Evolutionary conservation across 1,140 invertebrate genomes (phyloP).

Genomic region (Sycobia sp.): DNA sequence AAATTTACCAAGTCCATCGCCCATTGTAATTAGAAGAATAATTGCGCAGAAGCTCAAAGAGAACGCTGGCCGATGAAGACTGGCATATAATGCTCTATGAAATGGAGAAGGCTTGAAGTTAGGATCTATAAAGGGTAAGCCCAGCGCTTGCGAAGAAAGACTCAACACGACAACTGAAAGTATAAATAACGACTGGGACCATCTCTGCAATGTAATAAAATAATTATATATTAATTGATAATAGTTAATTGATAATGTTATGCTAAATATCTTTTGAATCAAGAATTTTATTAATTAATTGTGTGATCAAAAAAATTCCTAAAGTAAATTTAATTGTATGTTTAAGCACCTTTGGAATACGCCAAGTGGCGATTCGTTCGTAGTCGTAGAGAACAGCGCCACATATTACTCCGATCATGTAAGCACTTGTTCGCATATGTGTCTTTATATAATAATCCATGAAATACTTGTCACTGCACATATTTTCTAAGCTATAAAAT

Average conservation of each 20-base stretch:
- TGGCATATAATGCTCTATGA: slow-evolving; percentile 30
- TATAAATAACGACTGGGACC: slow-evolving; percentile 22
- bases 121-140: slow-evolving; percentile 21
- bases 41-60: slow-evolving; percentile 26
- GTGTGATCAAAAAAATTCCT: too few species aligned
- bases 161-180: slow-evolving; percentile 19
- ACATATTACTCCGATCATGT: slow-evolving; percentile 47
- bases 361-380: slow-evolving; percentile 42
- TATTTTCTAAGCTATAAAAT: slow-evolving; percentile 36
- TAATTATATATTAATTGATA: background rate
- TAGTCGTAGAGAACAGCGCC: slow-evolving; percentile 51
- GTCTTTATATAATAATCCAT: slow-evolving; percentile 48
- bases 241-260: background rate
- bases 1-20: slow-evolving; percentile 34
- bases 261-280: too few species aligned
- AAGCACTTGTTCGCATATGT: slow-evolving; percentile 45
- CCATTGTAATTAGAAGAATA: slow-evolving; percentile 31
- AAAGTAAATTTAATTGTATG: too few species aligned
- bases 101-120: slow-evolving; percentile 20
- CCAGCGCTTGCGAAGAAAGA: slow-evolving; percentile 18
- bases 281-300: background rate
- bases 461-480: slow-evolving; percentile 44
- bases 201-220: slow-evolving; percentile 19
- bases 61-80: slow-evolving; percentile 29
- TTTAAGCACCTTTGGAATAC: slow-evolving; percentile 48